Conservation (phyloP, 2,797 vertebrate species). For the Semotilus atromaculatus region DNA sequence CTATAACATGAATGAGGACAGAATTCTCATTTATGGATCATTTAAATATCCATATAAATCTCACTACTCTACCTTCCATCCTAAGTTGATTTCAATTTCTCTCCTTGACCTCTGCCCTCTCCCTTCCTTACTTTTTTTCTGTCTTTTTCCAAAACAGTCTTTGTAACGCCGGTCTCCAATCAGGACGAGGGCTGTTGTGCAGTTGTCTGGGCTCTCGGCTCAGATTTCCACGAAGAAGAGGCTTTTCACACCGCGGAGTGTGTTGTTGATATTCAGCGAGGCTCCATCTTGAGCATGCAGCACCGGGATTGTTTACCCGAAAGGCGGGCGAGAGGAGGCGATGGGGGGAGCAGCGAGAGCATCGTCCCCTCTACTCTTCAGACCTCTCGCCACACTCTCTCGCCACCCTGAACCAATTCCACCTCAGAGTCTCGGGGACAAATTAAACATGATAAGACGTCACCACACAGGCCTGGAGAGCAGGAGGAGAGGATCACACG, state of each 20-base stretch:
- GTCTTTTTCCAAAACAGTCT: slow-evolving; percentile 38
- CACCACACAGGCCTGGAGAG: slow-evolving; percentile 60
- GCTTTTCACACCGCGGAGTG: slow-evolving; percentile 53
- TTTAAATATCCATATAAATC: background rate
- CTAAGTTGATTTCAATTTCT: background rate
- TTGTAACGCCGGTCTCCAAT: slow-evolving; percentile 60
- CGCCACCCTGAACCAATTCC: slow-evolving; percentile 72
- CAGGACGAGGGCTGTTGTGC: background rate
- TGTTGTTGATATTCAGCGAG: slow-evolving; percentile 74
- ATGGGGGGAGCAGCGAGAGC: background rate
- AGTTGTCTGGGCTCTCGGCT: slow-evolving; percentile 2
- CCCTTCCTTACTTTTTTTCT: background rate
- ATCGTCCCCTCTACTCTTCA: slow-evolving; percentile 60
- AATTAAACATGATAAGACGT: slow-evolving; percentile 76
- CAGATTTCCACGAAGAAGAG: background rate
- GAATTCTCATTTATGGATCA: background rate
- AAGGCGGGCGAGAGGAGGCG: slow-evolving; percentile 22
- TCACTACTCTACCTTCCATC: background rate
- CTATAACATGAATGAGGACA: background rate
- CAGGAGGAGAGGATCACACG: slow-evolving; percentile 30
- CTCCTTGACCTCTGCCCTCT: background rate
- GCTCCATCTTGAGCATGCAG: slow-evolving; percentile 73
- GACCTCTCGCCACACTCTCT: slow-evolving; percentile 33
- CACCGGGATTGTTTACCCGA: slow-evolving; percentile 72
- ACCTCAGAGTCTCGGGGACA: slow-evolving; percentile 72